phyloP scores from a whole-genome alignment of 2,797 vertebrate genomes.

The Tenualosa ilisha region DNA sequence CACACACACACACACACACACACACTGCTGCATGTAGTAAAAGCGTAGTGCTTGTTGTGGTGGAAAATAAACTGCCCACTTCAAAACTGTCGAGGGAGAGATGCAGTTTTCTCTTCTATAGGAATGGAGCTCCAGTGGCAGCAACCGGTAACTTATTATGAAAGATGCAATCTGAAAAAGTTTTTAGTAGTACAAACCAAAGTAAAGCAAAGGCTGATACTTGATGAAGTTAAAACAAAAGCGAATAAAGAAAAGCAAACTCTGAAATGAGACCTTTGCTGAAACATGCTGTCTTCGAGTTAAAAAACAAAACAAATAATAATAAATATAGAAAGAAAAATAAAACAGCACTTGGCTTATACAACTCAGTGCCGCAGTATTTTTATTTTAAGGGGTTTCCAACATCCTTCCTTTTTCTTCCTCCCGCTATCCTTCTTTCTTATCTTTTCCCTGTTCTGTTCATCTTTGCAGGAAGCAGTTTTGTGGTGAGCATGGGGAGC shows the following conservation, averaged over 20 bases:
- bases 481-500: slow-evolving; percentile 95
- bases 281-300: too few relatives aligned
- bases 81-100: too few relatives aligned
- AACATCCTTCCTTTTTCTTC: neutral
- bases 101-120: neutral
- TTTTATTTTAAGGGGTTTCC: too few relatives aligned
- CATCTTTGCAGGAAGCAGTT: slow-evolving; percentile 86
- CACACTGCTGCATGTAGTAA: too few relatives aligned
- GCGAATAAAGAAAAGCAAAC: slow-evolving; percentile 27
- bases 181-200: too few relatives aligned
- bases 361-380: too few relatives aligned
- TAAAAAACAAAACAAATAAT: too few relatives aligned
- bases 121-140: neutral
- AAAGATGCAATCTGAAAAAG: neutral
- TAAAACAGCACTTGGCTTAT: neutral
- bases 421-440: neutral
- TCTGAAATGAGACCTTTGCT: neutral
- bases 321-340: too few relatives aligned
- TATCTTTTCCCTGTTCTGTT: neutral
- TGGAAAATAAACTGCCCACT: too few relatives aligned
- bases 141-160: neutral
- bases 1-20: too few relatives aligned
- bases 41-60: too few relatives aligned
- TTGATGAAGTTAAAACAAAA: neutral
- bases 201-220: neutral